Evolutionary conservation across 2,888 invertebrate genomes (phyloP), one percentile per base, ranked within the genome.

Genomic region (Trissonchulus latispiculum): DNA sequence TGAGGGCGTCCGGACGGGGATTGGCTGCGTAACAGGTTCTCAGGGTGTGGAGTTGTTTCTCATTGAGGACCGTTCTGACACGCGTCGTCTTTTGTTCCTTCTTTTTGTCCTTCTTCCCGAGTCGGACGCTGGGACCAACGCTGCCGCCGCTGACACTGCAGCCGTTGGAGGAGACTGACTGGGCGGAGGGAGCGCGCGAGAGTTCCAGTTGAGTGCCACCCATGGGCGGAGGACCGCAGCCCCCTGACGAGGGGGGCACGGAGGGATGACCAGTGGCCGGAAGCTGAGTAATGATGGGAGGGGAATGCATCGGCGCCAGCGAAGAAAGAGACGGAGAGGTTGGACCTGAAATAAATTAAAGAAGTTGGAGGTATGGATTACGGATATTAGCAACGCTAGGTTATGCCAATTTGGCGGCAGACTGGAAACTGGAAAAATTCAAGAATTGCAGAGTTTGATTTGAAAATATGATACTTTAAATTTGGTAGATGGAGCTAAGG

Each of bases 11-110:
- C 61, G 99, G 99, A 71, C 99, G 88, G 74, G 97, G 95, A 86
- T 99, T 99, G 74, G 95, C 94, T 75, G 91, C 91, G 87, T 99
- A 99, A 86, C 96, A 97, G 76, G 95, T 95, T 86, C 96, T 89
- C 80, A 99, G 87, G 3, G 96, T 99, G 85, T 95, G 95, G 79
- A 99, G 87, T 84, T 99, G 99, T 84, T 95, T 95, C 85, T 99
- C 99, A 85, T 96, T 99, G 76, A 99, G 89, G 59, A 99, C 99
- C 1, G 99, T 99, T 77, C 99, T 89, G 74, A 99, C 96, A 79
- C 99, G 87, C n/a, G 97, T 97, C 18, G 97, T 95, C 84, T 99
- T 99, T 72, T 80, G 79, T 78, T 83, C 81, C 75, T 82, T 81
- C 70, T 82, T 82, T 80, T 80, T 81, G 79, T 87, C 88, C 75